These are phyloP conservation scores for Aegithalos caudatus DNA, from an alignment of 2,113 vertebrate species.

Conservation along the genomic window DNA sequence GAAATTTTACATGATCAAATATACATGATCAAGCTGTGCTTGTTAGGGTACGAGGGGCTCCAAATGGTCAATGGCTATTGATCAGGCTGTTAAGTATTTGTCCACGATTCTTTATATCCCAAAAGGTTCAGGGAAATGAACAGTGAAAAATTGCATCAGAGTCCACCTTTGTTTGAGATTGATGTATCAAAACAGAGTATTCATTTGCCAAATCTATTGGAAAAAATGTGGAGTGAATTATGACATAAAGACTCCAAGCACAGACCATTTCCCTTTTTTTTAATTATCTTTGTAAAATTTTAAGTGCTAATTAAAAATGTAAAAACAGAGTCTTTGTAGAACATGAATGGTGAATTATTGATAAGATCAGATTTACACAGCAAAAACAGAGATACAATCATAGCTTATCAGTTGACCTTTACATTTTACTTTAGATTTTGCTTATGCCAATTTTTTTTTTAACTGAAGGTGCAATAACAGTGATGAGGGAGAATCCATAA, in stretches of 20 bases:
- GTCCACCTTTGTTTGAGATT: conserved; percentile 59
- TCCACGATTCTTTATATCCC: conserved; percentile 72
- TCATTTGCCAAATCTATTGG: conserved; percentile 21
- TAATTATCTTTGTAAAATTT: background rate
- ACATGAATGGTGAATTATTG: conserved; percentile 45
- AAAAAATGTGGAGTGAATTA: conserved; percentile 28
- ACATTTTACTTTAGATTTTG: conserved; percentile 4
- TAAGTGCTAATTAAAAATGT: conserved; percentile 28
- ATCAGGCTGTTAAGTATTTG: conserved; percentile 79
- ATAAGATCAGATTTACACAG: conserved; percentile 42
- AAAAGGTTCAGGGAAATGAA: conserved; percentile 68
- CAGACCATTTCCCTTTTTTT: background rate
- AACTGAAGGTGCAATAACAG: background rate
- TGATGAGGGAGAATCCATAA: background rate
- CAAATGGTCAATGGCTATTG: conserved; percentile 75
- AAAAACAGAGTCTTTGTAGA: conserved; percentile 18
- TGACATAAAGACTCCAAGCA: background rate
- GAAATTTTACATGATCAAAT: conserved; percentile 78
- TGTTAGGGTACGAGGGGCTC: conserved; percentile 69
- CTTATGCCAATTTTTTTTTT: background rate
- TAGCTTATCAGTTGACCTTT: background rate
- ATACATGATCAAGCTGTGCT: conserved; percentile 79
- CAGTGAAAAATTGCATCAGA: conserved; percentile 63
- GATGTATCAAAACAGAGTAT: conserved; percentile 5
- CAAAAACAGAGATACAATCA: background rate